Conservation (phyloP, 1,140 invertebrate genomes). For the Pemphigus obesinymphae region DNA sequence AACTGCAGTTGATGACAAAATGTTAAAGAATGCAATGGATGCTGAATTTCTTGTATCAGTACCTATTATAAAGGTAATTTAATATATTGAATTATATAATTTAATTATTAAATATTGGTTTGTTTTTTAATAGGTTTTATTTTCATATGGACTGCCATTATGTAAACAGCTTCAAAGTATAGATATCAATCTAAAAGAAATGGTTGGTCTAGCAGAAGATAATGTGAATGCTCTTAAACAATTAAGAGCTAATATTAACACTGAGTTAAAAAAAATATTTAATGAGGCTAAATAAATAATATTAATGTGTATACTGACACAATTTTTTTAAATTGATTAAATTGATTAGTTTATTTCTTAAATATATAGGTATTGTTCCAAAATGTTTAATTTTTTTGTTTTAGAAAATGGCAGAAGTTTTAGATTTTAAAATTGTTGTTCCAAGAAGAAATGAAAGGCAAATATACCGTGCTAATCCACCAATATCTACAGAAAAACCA, state of each 20-base stretch:
- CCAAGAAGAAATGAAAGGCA: background rate
- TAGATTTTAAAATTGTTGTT: background rate
- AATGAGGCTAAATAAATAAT: background rate
- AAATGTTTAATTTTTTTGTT: background rate
- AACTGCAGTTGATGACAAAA: background rate
- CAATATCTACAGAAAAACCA: background rate
- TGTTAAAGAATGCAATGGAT: too few relatives aligned
- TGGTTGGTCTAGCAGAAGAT: background rate
- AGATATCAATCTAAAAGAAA: too few relatives aligned
- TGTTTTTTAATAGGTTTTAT: too few relatives aligned
- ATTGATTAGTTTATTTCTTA: background rate
- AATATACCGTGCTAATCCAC: too few relatives aligned
- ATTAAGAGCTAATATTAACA: background rate
- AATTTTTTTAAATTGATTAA: too few relatives aligned
- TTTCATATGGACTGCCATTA: too few relatives aligned
- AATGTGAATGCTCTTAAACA: background rate
- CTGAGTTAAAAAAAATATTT: background rate
- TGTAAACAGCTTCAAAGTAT: too few relatives aligned
- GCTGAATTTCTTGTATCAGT: too few relatives aligned
- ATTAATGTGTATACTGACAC: background rate
- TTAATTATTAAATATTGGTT: too few relatives aligned
- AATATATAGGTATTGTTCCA: background rate
- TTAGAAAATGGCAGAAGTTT: background rate
- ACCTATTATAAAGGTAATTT: too few relatives aligned
- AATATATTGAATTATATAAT: too few relatives aligned